Conservation (phyloP, 2,113 vertebrate species). For the Oncorhynchus mykiss region DNA sequence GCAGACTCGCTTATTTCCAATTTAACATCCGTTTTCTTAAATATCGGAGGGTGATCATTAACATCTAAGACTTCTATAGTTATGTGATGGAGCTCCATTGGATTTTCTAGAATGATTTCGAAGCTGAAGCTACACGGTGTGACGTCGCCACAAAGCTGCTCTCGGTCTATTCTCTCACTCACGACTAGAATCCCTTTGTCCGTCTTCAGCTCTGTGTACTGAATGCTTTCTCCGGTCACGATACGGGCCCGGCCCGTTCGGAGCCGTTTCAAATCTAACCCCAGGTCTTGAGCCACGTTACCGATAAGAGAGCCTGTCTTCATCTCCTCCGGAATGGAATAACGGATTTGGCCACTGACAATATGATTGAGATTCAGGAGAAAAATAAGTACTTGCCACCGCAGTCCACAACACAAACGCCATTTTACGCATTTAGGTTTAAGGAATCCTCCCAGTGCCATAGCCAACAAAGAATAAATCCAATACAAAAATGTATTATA, state of each 20-base stretch:
- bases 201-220: conserved; percentile 54
- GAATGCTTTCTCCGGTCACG: conserved; percentile 1
- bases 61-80: conserved; percentile 69
- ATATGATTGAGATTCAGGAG: neutral
- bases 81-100: conserved; percentile 70
- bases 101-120: conserved; percentile 73
- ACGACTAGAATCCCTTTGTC: conserved; percentile 59
- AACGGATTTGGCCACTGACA: conserved; percentile 24
- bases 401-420: neutral
- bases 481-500: neutral
- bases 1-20: conserved; percentile 72
- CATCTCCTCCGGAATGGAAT: conserved; percentile 33
- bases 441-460: neutral
- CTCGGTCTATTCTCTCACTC: conserved; percentile 64
- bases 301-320: conserved; percentile 23
- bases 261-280: conserved; percentile 17
- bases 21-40: conserved; percentile 58
- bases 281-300: conserved; percentile 32
- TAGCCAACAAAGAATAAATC: conserved; percentile 1
- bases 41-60: conserved; percentile 74
- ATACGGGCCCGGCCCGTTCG: conserved; percentile 10
- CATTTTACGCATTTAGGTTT: neutral
- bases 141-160: conserved; percentile 64
- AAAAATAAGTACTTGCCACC: neutral
- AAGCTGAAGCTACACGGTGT: conserved; percentile 60